A percentile compares a stretch with the other conserved stretches of the same genome.
These are phyloP conservation scores for Buceros bicornis DNA, from an alignment of 2,797 vertebrate species.

Conservation along the genomic window DNA sequence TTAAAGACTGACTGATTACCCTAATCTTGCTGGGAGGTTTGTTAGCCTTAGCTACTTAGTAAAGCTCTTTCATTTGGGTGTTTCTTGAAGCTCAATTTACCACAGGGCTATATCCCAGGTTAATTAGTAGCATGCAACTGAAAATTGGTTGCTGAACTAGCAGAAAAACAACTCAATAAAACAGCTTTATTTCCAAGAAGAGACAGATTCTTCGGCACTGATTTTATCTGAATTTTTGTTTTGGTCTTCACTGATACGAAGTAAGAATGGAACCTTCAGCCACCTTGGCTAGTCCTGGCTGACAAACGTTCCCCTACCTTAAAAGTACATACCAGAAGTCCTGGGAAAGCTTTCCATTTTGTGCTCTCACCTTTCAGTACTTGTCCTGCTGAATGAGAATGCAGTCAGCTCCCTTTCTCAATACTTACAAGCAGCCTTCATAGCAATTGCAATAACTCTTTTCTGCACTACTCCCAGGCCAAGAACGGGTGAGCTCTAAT, in stretches of 20 bases:
- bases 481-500: background rate
- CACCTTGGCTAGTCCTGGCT: background rate
- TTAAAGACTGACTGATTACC: conserved; percentile 1
- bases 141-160: conserved; percentile 38
- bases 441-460: background rate
- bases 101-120: conserved; percentile 9
- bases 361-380: background rate
- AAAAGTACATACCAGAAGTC: background rate
- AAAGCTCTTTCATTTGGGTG: conserved; percentile 33
- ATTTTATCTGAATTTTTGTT: conserved; percentile 23
- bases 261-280: background rate
- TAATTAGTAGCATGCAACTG: conserved; percentile 42
- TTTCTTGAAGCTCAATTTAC: background rate
- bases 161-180: conserved; percentile 47
- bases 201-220: background rate
- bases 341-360: background rate
- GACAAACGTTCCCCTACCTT: background rate
- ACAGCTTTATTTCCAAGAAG: background rate
- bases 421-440: background rate
- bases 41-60: background rate
- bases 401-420: background rate
- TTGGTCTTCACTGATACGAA: conserved; percentile 7
- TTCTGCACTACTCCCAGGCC: background rate
- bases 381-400: background rate
- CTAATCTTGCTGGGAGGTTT: conserved; percentile 10